Evolutionary conservation across 2,113 vertebrate species (phyloP).

Genomic region (Columba livia): DNA sequence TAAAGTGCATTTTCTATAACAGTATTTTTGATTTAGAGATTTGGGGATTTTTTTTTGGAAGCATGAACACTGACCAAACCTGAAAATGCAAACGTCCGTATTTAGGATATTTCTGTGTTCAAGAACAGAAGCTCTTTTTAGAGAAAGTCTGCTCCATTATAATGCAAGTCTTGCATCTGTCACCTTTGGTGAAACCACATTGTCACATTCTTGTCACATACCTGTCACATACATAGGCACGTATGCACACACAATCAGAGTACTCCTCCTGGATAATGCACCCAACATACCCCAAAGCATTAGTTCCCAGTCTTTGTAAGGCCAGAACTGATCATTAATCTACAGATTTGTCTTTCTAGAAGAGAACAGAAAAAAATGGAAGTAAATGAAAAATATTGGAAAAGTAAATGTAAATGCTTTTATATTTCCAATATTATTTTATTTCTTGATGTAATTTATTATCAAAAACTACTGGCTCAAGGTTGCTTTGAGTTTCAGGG

Average conservation of each 20-base stretch:
- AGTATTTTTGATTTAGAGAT: neutral
- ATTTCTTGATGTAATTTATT: neutral
- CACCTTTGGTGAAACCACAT: neutral
- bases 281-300: too few species aligned
- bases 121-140: neutral
- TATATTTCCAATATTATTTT: neutral
- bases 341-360: neutral
- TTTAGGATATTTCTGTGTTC: neutral
- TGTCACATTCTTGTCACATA: neutral
- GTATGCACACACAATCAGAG: neutral
- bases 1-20: neutral
- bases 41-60: neutral
- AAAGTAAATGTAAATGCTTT: neutral
- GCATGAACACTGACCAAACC: neutral
- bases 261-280: neutral
- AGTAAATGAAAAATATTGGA: neutral
- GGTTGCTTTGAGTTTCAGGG: neutral
- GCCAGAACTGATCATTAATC: neutral
- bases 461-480: neutral
- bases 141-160: neutral
- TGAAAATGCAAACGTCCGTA: neutral
- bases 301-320: neutral
- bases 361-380: neutral
- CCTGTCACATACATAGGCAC: accelerated
- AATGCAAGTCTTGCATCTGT: neutral